These are phyloP conservation scores for Festucalex cinctus DNA, from an alignment of 2,113 vertebrate species.

Conservation along the genomic window DNA sequence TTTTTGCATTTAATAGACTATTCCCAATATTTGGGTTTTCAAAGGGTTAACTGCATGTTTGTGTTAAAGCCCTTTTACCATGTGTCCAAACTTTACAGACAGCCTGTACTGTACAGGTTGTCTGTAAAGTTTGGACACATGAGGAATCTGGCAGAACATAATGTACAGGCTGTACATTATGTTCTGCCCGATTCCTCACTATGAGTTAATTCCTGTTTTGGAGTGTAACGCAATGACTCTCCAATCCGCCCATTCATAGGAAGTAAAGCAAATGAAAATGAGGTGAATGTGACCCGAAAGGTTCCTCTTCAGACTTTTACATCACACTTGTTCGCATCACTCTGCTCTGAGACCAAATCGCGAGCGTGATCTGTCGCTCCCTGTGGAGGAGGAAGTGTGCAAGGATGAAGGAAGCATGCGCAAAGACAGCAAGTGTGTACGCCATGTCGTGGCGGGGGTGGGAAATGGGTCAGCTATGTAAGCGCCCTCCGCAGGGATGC, in stretches of 20 bases:
- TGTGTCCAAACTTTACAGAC: no score
- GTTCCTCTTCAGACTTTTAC: conserved; percentile 49
- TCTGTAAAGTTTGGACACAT: no score
- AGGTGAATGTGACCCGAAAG: conserved; percentile 42
- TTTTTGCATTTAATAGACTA: no score
- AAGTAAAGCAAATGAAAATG: conserved; percentile 24
- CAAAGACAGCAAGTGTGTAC: conserved; percentile 32
- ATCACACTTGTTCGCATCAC: conserved; percentile 48
- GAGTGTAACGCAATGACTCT: background rate
- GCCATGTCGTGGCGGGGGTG: conserved; percentile 25
- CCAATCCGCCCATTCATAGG: background rate
- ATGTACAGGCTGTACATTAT: background rate
- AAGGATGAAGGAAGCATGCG: conserved; percentile 1
- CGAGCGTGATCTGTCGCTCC: background rate
- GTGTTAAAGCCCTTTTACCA: no score
- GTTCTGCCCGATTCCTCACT: background rate
- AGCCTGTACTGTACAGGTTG: no score
- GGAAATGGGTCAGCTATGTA: conserved; percentile 51
- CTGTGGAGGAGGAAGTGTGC: conserved; percentile 22
- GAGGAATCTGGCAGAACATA: no score
- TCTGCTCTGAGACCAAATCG: conserved; percentile 52
- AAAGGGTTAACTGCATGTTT: no score
- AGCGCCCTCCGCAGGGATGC: conserved; percentile 37
- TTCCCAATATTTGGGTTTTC: no score
- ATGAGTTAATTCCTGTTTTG: background rate